Evolutionary conservation across 2,888 invertebrate genomes (phyloP).

Genomic region (Tipula lateralis): DNA sequence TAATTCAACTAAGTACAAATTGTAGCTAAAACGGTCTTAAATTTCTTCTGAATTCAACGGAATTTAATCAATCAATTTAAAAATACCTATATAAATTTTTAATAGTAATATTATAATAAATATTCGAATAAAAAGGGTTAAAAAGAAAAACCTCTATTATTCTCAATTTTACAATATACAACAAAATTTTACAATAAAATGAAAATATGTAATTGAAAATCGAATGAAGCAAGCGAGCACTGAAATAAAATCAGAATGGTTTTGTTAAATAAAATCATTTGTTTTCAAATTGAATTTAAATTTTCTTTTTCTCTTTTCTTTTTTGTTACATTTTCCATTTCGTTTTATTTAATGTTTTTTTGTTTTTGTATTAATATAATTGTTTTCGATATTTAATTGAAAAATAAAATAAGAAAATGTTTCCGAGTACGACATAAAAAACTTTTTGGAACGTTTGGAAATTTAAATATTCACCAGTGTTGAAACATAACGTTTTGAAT

Average conservation of each 20-base stretch:
- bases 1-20: no score
- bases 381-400: not conserved
- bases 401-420: not conserved
- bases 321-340: not conserved
- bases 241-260: not conserved
- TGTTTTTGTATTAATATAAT: not conserved
- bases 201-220: not conserved
- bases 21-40: no score
- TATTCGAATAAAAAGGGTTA: conserved; percentile 5
- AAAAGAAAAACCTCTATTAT: not conserved
- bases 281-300: not conserved
- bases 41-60: no score
- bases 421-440: not conserved
- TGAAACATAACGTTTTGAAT: not conserved
- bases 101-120: not conserved
- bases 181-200: not conserved
- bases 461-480: no score
- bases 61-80: not conserved
- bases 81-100: not conserved
- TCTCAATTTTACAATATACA: not conserved
- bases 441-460: no score
- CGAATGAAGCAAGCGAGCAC: not conserved
- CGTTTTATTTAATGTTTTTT: not conserved
- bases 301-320: not conserved
- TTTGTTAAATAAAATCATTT: not conserved